Base-by-base conservation (phyloP, 2,797 vertebrate species). In the Coregonus ussuriensis region DNA sequence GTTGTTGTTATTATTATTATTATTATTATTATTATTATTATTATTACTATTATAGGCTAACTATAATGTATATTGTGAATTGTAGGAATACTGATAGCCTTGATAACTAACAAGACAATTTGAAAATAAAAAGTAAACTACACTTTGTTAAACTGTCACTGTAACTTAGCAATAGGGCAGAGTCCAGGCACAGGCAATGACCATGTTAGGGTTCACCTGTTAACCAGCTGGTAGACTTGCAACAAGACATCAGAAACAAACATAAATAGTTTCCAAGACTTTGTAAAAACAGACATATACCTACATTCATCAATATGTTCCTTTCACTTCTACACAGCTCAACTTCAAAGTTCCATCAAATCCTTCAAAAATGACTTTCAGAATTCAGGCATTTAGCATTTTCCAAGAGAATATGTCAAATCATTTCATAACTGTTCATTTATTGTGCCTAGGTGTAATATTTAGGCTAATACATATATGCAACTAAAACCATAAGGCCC, bases 401-500 rank as follows among this genome's bases (percentile, higher is more conserved):
- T 11, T 68, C 2, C 31, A 35, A 16, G 16, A 68, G 5, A 35
- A 35, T 14, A 66, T 66, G 63, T 33, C 63, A 59, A 59, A 59
- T 21, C 0, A 59, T 16, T 16, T 59, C 6, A 21, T 21, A 6
- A 4, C 18, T n/a, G 18, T 21, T 59, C n/a, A 6, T 59, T 59
- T 6, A 59, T 59, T 59, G 56, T n/a, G 56, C 6, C 56, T 6
- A 9, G 53, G 18, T 56, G 56, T 59, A n/a, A 4, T 18, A 7
- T 62, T 62, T 9, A 62, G 59, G 25, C 3, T 66, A 66, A 5
- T 33, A 33, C 14, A 67, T 3, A 59, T 80, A 79, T 77, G 84
- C 83, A 87, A 79, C 85, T 78, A 77, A 53, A 53, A 53, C 37
- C 83, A 79, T 83, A 82, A 81, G 80, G 79, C 72, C 83, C 83